These are phyloP conservation scores for Drosophila gaucha DNA, from an alignment of 2,888 invertebrate genomes.

Conservation along the genomic window DNA sequence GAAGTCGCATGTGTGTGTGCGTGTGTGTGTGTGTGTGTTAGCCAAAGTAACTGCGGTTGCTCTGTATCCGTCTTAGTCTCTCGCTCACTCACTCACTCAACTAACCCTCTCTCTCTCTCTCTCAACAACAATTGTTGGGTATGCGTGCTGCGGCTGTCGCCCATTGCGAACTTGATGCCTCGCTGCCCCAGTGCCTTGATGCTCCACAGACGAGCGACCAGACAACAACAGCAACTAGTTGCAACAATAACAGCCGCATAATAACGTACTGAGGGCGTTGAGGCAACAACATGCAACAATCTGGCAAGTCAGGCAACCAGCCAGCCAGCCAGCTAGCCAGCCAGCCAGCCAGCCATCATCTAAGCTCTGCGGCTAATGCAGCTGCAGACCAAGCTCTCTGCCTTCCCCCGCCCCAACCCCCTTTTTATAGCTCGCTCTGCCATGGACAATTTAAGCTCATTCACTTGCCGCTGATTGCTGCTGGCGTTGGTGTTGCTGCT, in stretches of 20 bases:
- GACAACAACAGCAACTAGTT: constrained; percentile 47
- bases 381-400: constrained; percentile 24
- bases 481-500: constrained; percentile 62
- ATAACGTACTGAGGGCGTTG: constrained; percentile 78
- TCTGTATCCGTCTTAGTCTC: constrained; percentile 43
- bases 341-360: constrained; percentile 44
- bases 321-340: constrained; percentile 26
- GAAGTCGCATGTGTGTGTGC: constrained; percentile 23
- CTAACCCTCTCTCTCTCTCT: neutral
- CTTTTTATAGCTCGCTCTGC: constrained; percentile 5
- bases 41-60: constrained; percentile 74
- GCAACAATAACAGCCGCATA: constrained; percentile 60
- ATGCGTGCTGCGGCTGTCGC: constrained; percentile 55
- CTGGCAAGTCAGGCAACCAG: constrained; percentile 34
- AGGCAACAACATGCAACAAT: constrained; percentile 69
- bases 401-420: too few species aligned
- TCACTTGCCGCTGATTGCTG: constrained; percentile 77
- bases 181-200: constrained; percentile 83
- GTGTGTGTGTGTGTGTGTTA: constrained; percentile 24
- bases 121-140: constrained; percentile 21
- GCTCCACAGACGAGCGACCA: constrained; percentile 81
- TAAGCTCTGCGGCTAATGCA: constrained; percentile 45
- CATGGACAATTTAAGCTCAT: constrained; percentile 77
- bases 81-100: neutral
- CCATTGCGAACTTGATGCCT: constrained; percentile 81